phyloP scores from a whole-genome alignment of 2,113 vertebrate genomes.

The Zootoca vivipara region DNA sequence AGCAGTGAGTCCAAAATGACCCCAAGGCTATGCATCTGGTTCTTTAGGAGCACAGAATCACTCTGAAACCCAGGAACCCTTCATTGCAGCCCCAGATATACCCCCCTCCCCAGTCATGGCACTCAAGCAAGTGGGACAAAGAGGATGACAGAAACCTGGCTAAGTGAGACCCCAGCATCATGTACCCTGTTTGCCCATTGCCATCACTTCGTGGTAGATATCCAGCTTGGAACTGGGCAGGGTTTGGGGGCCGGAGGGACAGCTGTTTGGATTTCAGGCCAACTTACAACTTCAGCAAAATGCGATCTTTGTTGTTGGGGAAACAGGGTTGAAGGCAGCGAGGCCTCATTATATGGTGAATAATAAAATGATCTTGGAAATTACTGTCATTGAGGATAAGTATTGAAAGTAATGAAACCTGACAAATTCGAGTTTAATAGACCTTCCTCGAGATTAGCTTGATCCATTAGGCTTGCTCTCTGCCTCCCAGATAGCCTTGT shows the following conservation, averaged over 20 bases:
- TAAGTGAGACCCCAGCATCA: not conserved
- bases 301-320: slow-evolving; percentile 23
- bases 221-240: not conserved
- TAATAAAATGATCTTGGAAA: slow-evolving; percentile 59
- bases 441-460: slow-evolving; percentile 59
- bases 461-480: slow-evolving; percentile 63
- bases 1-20: no score
- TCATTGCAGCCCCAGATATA: not conserved
- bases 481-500: slow-evolving; percentile 60
- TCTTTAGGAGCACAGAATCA: no score
- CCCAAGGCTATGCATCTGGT: no score
- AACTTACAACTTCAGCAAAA: slow-evolving; percentile 3
- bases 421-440: slow-evolving; percentile 66
- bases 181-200: not conserved
- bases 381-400: slow-evolving; percentile 43
- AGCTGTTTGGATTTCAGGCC: not conserved
- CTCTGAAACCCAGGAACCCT: not conserved
- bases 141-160: no score
- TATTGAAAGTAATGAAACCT: slow-evolving; percentile 72
- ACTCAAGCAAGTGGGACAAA: not conserved
- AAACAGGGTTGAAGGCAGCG: slow-evolving; percentile 48
- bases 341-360: slow-evolving; percentile 58
- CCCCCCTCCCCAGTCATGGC: not conserved
- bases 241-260: not conserved
- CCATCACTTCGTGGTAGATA: not conserved